These are phyloP conservation scores for Echiichthys vipera DNA, from an alignment of 2,797 vertebrate species.

Conservation along the genomic window DNA sequence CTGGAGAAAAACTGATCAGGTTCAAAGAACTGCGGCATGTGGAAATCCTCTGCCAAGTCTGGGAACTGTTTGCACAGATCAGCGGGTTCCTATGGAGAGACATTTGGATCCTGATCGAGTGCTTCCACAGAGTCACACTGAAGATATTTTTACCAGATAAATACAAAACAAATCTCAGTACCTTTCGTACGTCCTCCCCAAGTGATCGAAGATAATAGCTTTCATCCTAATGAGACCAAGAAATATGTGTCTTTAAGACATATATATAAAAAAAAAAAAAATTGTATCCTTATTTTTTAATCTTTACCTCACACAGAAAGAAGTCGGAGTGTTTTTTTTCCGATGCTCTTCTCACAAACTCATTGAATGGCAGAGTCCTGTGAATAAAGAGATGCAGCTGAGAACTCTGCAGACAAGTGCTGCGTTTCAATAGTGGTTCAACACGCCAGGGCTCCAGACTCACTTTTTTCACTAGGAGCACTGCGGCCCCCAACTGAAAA, in stretches of 20 bases:
- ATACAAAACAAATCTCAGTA: constrained; percentile 59
- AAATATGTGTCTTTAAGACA: neutral
- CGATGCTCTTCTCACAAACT: constrained; percentile 91
- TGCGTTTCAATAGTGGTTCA: no score
- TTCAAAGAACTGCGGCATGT: constrained; percentile 90
- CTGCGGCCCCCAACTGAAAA: no score
- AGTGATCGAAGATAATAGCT: constrained; percentile 95
- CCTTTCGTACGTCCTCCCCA: constrained; percentile 93
- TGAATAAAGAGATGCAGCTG: constrained; percentile 33
- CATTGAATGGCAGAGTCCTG: constrained; percentile 92
- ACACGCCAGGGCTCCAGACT: no score
- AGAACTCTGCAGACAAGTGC: neutral
- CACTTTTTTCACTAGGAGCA: no score
- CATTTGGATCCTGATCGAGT: neutral
- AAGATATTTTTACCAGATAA: neutral
- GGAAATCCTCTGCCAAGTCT: constrained; percentile 89
- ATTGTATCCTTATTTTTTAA: neutral
- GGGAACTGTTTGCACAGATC: constrained; percentile 95
- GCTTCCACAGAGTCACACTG: neutral
- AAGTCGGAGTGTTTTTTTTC: constrained; percentile 90
- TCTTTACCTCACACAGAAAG: constrained; percentile 91
- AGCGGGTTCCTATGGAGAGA: constrained; percentile 88
- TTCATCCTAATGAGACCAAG: constrained; percentile 86
- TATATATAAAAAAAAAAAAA: neutral
- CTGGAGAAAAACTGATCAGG: constrained; percentile 94